Conservation (phyloP, 2,113 vertebrate genomes). For the Machaerirhynchus nigripectus region DNA sequence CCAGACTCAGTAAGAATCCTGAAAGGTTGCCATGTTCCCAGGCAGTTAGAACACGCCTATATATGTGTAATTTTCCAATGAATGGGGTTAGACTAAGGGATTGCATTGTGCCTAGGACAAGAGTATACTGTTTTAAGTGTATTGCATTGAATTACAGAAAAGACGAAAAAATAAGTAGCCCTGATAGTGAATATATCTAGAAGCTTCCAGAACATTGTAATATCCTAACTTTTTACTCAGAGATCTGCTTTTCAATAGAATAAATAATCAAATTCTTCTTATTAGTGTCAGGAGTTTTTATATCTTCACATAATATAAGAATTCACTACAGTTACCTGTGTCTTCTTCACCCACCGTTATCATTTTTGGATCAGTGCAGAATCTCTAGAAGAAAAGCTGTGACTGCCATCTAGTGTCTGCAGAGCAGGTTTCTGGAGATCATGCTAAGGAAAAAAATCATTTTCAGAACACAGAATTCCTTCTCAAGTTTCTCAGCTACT, state of each 20-base stretch:
- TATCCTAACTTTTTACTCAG: neutral
- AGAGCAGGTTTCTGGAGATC: neutral
- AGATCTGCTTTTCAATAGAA: neutral
- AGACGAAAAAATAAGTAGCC: neutral
- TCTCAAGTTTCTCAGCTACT: neutral
- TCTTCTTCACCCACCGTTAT: neutral
- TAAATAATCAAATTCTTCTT: neutral
- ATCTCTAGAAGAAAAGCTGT: neutral
- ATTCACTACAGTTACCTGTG: neutral
- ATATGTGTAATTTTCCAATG: neutral
- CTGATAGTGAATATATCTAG: neutral
- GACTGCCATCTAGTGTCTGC: constrained; percentile 52
- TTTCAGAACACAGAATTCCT: neutral
- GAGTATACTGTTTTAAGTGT: neutral
- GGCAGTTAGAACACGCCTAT: neutral
- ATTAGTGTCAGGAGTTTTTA: accelerated
- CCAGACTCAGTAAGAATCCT: neutral
- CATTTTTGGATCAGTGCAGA: neutral
- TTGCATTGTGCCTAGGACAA: neutral
- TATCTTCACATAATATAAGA: neutral
- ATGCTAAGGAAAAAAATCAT: accelerated
- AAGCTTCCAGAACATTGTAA: neutral
- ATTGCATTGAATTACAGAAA: neutral
- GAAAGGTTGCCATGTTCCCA: accelerated
- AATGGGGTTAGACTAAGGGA: neutral